These are phyloP conservation scores for Cepaea hortensis DNA, from an alignment of 2,888 invertebrate genomes.

Conservation along the genomic window DNA sequence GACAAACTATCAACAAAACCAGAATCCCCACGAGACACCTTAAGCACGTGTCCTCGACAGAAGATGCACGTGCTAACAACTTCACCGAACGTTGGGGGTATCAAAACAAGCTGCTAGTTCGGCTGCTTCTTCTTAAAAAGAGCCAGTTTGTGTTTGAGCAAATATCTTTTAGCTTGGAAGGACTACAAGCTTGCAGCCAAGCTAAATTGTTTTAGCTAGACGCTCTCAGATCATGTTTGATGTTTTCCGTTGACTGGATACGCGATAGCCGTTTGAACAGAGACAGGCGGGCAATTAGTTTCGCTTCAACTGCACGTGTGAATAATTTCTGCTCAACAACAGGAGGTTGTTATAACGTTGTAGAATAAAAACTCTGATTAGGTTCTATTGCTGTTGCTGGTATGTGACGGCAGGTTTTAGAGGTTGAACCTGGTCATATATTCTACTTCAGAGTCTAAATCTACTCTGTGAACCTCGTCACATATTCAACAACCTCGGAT, in stretches of 20 bases:
- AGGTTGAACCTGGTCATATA: no score
- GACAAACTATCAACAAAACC: slow-evolving; percentile 1
- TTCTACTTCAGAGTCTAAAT: no score
- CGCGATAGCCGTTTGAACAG: no score
- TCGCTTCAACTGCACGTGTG: background rate
- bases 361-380: no score
- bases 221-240: background rate
- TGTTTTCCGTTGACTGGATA: no score
- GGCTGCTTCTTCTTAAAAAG: background rate
- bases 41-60: background rate
- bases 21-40: background rate
- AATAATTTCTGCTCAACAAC: no score
- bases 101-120: background rate
- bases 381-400: no score
- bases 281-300: background rate
- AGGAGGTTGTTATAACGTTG: no score
- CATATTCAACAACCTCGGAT: no score
- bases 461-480: no score
- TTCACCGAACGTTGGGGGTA: no score
- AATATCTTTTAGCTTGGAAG: background rate
- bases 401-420: no score
- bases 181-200: background rate
- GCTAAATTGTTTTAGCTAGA: background rate
- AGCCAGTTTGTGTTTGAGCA: background rate
- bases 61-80: background rate